Percentiles rank a stretch among this genome's conserved stretches.
Evolutionary conservation across 2,888 invertebrate species (phyloP).

Genomic region (Drosophila neonasuta): DNA sequence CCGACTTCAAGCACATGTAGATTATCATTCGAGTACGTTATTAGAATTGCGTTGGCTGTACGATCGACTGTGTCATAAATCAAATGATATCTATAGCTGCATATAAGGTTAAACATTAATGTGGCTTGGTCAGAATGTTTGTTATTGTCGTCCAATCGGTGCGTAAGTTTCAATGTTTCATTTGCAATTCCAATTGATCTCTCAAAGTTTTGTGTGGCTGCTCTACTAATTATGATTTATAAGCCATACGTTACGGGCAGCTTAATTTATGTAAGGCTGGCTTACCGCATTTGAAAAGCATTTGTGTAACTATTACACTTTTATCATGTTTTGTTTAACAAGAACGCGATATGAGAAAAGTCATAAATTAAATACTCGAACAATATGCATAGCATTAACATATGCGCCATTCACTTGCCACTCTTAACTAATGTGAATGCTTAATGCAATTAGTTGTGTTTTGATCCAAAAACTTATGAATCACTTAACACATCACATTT

Average conservation of each 20-base stretch:
- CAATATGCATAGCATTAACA: constrained; percentile 18
- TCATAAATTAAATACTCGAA: constrained; percentile 28
- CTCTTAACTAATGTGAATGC: constrained; percentile 13
- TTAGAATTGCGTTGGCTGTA: constrained; percentile 49
- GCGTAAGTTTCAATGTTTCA: constrained; percentile 51
- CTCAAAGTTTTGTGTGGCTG: constrained; percentile 5
- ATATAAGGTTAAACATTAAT: constrained; percentile 58
- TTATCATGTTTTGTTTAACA: constrained; percentile 43
- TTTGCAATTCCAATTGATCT: constrained; percentile 53
- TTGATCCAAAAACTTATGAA: constrained; percentile 12
- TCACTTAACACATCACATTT: constrained; percentile 5
- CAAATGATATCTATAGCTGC: constrained; percentile 49
- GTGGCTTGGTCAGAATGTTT: constrained; percentile 28
- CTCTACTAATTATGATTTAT: constrained; percentile 62
- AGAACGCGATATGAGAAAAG: constrained; percentile 22
- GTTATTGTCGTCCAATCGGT: constrained; percentile 39
- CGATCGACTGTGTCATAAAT: constrained; percentile 59
- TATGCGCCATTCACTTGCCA: constrained; percentile 17
- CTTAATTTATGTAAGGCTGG: constrained; percentile 44
- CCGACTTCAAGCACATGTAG: background rate
- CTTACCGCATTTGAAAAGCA: constrained; percentile 36
- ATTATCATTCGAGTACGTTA: constrained; percentile 21
- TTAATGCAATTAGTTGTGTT: constrained; percentile 25
- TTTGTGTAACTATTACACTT: constrained; percentile 46
- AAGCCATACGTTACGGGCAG: constrained; percentile 18